These are phyloP conservation scores for Entosphenus tridentatus DNA, from an alignment of 2,113 vertebrate genomes.

Conservation along the genomic window DNA sequence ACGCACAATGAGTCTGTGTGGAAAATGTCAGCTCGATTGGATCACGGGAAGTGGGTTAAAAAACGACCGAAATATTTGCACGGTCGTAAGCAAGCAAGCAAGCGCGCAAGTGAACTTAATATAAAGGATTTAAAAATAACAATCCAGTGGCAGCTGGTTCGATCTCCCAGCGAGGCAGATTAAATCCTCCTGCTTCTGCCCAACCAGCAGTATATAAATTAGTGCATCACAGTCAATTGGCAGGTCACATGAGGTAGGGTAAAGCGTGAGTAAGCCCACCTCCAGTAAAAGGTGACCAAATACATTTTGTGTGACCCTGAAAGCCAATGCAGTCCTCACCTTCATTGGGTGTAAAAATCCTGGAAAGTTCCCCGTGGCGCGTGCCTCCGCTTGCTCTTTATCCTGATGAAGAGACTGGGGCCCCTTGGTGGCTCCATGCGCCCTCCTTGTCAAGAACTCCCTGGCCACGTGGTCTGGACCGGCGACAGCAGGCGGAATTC, in stretches of 20 bases:
- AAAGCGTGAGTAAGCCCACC: background rate
- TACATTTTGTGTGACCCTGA: background rate
- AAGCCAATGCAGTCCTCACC: constrained; percentile 17
- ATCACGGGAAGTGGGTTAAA: too few relatives aligned
- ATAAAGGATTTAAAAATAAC: too few relatives aligned
- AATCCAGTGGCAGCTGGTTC: background rate
- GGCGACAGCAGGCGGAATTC: too few relatives aligned
- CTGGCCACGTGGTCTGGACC: too few relatives aligned
- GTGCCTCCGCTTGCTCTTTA: background rate
- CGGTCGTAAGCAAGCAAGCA: too few relatives aligned
- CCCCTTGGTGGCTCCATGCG: too few relatives aligned
- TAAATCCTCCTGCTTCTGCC: background rate
- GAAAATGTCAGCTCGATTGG: too few relatives aligned
- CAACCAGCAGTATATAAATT: background rate
- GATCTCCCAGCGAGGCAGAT: background rate
- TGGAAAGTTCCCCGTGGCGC: constrained; percentile 19
- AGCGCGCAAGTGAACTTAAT: too few relatives aligned
- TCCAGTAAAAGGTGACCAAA: background rate
- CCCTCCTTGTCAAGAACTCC: too few relatives aligned
- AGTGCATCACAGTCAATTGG: background rate
- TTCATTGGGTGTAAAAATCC: constrained; percentile 44
- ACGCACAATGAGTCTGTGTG: too few relatives aligned
- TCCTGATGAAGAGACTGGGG: too few relatives aligned
- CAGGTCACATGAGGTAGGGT: background rate
- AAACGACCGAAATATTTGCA: too few relatives aligned